A percentile compares a stretch with the other conserved stretches of the same genome.
Evolutionary conservation across 1,140 invertebrate genomes (phyloP).

Genomic region (Hetaerina americana): DNA sequence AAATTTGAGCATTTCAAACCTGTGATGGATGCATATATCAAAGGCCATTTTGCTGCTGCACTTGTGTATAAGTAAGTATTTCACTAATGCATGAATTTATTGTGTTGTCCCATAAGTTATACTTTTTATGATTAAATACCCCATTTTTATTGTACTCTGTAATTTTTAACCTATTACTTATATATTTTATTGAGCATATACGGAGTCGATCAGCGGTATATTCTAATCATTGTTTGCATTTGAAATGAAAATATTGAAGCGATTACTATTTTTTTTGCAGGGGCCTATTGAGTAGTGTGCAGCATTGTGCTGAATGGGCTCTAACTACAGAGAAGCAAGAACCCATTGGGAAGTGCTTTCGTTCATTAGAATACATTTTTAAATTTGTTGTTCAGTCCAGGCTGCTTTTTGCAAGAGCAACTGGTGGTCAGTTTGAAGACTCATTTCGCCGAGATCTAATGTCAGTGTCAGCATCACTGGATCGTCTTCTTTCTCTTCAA

Average conservation of each 20-base stretch:
- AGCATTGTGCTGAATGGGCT: conserved; percentile 84
- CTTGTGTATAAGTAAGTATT: conserved; percentile 80
- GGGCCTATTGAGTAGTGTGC: conserved; percentile 73
- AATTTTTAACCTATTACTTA: not conserved
- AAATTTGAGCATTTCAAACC: conserved; percentile 93
- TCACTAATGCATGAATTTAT: too few relatives aligned
- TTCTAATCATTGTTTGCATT: too few relatives aligned
- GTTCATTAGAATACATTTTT: conserved; percentile 87
- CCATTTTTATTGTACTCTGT: too few relatives aligned
- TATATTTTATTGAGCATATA: too few relatives aligned
- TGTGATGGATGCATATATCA: conserved; percentile 90
- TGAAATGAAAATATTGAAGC: conserved; percentile 5
- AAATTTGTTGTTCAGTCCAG: conserved; percentile 90
- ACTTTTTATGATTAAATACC: not conserved
- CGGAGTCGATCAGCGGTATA: too few relatives aligned
- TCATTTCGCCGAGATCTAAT: conserved; percentile 66
- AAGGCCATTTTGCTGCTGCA: conserved; percentile 87
- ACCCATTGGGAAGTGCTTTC: conserved; percentile 78
- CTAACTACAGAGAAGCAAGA: conserved; percentile 70
- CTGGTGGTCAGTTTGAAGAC: conserved; percentile 75
- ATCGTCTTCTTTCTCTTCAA: conserved; percentile 45
- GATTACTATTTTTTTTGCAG: conserved; percentile 27
- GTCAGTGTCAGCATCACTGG: conserved; percentile 58
- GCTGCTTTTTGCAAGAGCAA: conserved; percentile 73
- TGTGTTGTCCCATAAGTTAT: conserved; percentile 17